These are phyloP conservation scores for Cryptus armator DNA, from an alignment of 2,888 invertebrate genomes.

Conservation along the genomic window DNA sequence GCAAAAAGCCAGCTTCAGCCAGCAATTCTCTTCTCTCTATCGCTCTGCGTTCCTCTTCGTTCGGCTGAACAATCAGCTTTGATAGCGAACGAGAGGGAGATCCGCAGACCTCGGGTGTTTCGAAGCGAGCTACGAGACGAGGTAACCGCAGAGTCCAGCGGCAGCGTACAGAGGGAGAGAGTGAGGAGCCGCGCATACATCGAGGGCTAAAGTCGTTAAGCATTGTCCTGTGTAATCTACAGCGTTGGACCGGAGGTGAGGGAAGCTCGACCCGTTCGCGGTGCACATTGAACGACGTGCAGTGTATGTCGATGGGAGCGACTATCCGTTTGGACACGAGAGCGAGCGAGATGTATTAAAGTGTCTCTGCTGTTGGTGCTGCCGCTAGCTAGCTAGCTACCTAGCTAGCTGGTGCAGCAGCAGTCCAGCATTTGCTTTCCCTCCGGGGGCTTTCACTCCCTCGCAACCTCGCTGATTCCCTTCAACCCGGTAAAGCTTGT, in stretches of 20 bases:
- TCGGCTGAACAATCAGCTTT: conserved; percentile 60
- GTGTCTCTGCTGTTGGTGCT: conserved; percentile 12
- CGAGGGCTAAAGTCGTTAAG: conserved; percentile 69
- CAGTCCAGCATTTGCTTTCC: neutral
- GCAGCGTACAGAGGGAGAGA: neutral
- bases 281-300: conserved; percentile 35
- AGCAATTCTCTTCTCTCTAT: conserved; percentile 36
- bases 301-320: conserved; percentile 42
- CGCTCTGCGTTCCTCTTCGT: neutral
- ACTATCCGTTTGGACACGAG: neutral
- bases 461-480: conserved; percentile 41
- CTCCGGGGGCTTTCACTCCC: conserved; percentile 14
- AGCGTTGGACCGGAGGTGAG: conserved; percentile 40
- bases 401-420: neutral
- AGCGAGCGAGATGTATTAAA: conserved; percentile 12
- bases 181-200: conserved; percentile 41
- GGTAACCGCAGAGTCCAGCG: conserved; percentile 8
- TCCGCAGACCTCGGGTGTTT: conserved; percentile 6
- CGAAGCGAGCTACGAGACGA: conserved; percentile 1
- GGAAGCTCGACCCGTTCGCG: conserved; percentile 37
- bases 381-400: no score
- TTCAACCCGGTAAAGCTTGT: conserved; percentile 39
- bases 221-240: conserved; percentile 69
- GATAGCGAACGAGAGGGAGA: conserved; percentile 52
- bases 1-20: conserved; percentile 47